Evolutionary conservation across 2,797 vertebrate genomes (phyloP), one percentile per base, ranked within the genome.

Genomic region (Toxotes lorentzi): DNA sequence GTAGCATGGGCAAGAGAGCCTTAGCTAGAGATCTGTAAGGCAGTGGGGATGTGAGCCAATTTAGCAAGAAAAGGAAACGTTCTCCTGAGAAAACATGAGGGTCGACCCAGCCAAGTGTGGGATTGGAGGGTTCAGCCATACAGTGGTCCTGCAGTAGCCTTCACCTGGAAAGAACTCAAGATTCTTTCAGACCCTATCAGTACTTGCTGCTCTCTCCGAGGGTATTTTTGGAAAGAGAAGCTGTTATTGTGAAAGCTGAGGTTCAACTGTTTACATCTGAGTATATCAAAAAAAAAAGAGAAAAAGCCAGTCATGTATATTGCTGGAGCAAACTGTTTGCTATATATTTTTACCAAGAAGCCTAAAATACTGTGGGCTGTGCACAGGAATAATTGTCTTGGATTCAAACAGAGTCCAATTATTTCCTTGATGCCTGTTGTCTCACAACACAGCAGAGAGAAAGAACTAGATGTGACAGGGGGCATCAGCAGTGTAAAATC

Each of bases 41-140:
- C 58, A 68, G 63, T 58, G 45, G 69, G 71, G 71, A 72, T 56
- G 57, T 56, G 64, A 68, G 62, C 82, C 71, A 81, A 76, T 74
- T 82, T 76, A 80, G 86, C 57, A 34, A 47, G 61, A 79, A 66
- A 70, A 56, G 45, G 73, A 88, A 81, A 83, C 66, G 14, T 59
- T 83, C 82, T 73, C 48, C 76, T 80, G 78, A 80, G 71, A 89
- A 89, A 93, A 89, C 84, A 87, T 88, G 51, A 78, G 72, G 73
- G 67, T 67, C 9, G 32, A 81, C 64, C 45, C 54, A 61, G 67
- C 61, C 54, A 17, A 78, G 63, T 62, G 69, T 76, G 78, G 68
- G 72, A 84, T 67, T 67, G 56, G 43, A 84, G 70, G 62, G 72
- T 76, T 78, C 48, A 70, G 70, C 47, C 43, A 23, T 60, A 59